Evolutionary conservation across 1,140 invertebrate species (phyloP).

Genomic region (Lepidurus apus): DNA sequence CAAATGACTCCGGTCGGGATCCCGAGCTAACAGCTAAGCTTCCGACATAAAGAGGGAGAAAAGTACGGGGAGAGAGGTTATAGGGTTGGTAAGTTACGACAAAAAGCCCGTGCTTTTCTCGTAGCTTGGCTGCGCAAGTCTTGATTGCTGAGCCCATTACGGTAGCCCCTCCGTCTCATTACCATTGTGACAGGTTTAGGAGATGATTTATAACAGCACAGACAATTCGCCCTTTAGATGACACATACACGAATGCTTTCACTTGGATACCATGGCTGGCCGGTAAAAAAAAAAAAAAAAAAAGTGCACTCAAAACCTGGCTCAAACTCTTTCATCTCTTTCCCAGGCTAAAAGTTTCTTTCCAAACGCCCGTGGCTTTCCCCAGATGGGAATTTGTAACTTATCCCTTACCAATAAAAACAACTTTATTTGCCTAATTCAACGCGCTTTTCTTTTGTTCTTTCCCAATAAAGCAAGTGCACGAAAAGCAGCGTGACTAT

Average conservation of each 20-base stretch:
- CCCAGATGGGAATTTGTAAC: not conserved
- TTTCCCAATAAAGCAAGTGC: constrained; percentile 8
- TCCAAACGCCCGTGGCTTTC: not conserved
- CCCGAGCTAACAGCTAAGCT: too few species aligned
- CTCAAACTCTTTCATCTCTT: not conserved
- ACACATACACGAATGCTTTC: not conserved
- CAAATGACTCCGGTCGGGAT: too few species aligned
- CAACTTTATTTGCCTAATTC: not conserved
- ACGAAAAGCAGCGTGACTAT: not conserved
- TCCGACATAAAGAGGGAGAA: too few species aligned
- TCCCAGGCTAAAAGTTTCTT: not conserved
- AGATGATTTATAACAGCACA: not conserved
- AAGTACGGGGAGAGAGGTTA: too few species aligned
- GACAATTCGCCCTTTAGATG: not conserved
- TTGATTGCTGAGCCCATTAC: not conserved
- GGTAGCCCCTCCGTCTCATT: not conserved
- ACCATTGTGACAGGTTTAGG: constrained; percentile 11
- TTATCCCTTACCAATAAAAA: not conserved
- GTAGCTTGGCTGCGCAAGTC: not conserved
- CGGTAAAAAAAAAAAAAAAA: not conserved
- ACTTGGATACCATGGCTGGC: not conserved
- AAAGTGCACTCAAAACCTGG: not conserved
- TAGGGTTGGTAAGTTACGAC: too few species aligned
- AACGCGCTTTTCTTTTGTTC: not conserved
- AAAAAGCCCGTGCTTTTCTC: not conserved